These are phyloP conservation scores for Lordiphosa fenestrarum DNA, from an alignment of 2,888 invertebrate species.

Conservation along the genomic window DNA sequence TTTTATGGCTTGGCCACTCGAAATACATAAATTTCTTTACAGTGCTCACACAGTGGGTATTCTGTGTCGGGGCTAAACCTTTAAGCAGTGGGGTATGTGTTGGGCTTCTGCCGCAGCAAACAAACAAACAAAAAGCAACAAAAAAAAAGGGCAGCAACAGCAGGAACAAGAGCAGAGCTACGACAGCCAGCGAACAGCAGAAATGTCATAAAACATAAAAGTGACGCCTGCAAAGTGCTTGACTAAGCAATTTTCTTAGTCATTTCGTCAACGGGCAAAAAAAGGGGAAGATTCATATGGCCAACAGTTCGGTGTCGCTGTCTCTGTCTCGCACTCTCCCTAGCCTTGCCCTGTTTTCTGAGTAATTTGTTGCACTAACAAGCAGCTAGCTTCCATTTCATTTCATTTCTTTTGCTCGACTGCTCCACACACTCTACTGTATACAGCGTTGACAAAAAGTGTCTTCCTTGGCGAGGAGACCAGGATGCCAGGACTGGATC, in stretches of 20 bases:
- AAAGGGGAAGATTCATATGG: slow-evolving; percentile 5
- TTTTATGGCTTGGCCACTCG: no score
- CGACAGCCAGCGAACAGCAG: slow-evolving; percentile 10
- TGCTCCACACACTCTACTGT: no score
- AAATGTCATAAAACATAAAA: slow-evolving; percentile 68
- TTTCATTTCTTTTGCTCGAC: slow-evolving; percentile 32
- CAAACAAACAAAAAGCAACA: slow-evolving; percentile 1
- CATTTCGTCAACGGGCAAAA: slow-evolving; percentile 54
- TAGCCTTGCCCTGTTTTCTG: slow-evolving; percentile 33
- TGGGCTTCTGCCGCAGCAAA: slow-evolving; percentile 7
- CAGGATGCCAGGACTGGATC: no score
- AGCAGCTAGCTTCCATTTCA: slow-evolving; percentile 65
- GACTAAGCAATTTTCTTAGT: slow-evolving; percentile 70
- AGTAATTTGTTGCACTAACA: slow-evolving; percentile 70
- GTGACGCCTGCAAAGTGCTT: slow-evolving; percentile 69
- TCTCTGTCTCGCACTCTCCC: slow-evolving; percentile 2
- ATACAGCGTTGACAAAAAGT: no score
- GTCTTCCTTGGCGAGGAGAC: no score
- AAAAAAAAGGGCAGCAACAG: no score
- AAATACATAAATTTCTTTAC: slow-evolving; percentile 2
- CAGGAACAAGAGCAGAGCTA: not conserved
- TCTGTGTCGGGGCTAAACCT: slow-evolving; percentile 12
- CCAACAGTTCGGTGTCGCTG: not conserved
- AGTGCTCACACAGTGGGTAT: slow-evolving; percentile 3
- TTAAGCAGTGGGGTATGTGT: slow-evolving; percentile 6